Percentiles rank a stretch among this genome's conserved stretches.
Conservation (phyloP, 1,140 invertebrate species). For the Hypsibius dujardini region DNA sequence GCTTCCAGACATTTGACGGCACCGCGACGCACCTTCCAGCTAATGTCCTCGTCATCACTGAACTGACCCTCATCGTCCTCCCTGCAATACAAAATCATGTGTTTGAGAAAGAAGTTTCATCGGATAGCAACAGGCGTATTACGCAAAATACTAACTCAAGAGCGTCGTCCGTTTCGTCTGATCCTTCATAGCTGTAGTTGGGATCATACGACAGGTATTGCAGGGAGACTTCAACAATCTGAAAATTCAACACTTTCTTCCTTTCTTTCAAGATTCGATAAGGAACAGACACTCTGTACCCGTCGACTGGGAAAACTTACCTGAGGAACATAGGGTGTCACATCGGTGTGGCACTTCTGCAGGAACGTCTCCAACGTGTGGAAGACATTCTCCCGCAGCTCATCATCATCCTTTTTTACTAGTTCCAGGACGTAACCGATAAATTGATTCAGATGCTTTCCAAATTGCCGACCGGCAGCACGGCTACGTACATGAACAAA, state of each 20-base stretch:
- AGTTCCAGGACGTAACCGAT: slow-evolving; percentile 68
- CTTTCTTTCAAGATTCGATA: no score
- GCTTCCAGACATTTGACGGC: slow-evolving; percentile 94
- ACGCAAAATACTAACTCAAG: no score
- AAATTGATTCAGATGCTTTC: slow-evolving; percentile 73
- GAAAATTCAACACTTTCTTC: slow-evolving; percentile 15
- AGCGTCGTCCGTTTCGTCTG: slow-evolving; percentile 45
- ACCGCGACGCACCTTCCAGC: slow-evolving; percentile 71
- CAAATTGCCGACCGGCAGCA: slow-evolving; percentile 78
- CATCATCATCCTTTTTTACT: slow-evolving; percentile 74
- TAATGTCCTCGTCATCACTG: slow-evolving; percentile 97
- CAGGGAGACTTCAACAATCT: slow-evolving; percentile 71
- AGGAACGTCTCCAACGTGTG: slow-evolving; percentile 91
- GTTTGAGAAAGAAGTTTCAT: slow-evolving; percentile 26
- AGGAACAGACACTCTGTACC: no score
- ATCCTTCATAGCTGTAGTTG: slow-evolving; percentile 82
- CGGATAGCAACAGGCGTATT: no score
- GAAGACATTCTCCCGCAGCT: slow-evolving; percentile 62
- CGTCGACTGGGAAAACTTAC: slow-evolving; percentile 34
- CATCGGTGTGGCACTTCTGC: slow-evolving; percentile 83
- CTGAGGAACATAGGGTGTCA: slow-evolving; percentile 64
- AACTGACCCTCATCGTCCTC: slow-evolving; percentile 64
- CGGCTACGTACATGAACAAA: slow-evolving; percentile 42
- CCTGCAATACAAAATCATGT: background rate
- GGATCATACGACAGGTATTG: slow-evolving; percentile 91